Conservation (phyloP, 2,113 vertebrate genomes). For the Mesembrinibis cayennensis region DNA sequence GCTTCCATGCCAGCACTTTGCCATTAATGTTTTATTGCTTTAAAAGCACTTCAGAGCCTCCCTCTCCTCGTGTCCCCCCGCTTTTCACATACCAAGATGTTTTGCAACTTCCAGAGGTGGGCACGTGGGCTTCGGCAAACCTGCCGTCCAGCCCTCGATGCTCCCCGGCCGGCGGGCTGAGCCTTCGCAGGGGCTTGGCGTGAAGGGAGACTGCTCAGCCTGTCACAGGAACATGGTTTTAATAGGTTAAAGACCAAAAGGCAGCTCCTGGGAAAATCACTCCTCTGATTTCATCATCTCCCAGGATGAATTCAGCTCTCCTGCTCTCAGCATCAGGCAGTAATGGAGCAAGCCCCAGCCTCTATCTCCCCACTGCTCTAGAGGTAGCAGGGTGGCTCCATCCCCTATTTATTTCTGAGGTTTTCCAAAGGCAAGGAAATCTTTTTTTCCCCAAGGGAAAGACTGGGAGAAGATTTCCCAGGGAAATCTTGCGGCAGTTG, state of each 20-base stretch:
- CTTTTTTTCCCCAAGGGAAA: not conserved
- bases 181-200: not conserved
- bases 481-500: not conserved
- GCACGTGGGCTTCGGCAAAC: not conserved
- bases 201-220: not conserved
- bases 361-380: not conserved
- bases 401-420: not conserved
- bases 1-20: not conserved
- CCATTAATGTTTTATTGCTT: not conserved
- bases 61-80: not conserved
- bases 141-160: too few relatives aligned
- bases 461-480: not conserved
- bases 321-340: not conserved
- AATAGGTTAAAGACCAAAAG: not conserved
- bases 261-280: not conserved
- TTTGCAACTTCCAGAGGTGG: not conserved
- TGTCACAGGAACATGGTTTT: not conserved
- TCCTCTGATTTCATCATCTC: not conserved
- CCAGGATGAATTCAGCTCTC: not conserved
- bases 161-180: accelerated
- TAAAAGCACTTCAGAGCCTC: not conserved
- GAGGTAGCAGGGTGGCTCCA: not conserved
- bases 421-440: not conserved
- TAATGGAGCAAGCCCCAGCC: not conserved
- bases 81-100: not conserved